These are phyloP conservation scores for Sacculina carcini DNA, from an alignment of 2,888 invertebrate genomes.

Conservation along the genomic window DNA sequence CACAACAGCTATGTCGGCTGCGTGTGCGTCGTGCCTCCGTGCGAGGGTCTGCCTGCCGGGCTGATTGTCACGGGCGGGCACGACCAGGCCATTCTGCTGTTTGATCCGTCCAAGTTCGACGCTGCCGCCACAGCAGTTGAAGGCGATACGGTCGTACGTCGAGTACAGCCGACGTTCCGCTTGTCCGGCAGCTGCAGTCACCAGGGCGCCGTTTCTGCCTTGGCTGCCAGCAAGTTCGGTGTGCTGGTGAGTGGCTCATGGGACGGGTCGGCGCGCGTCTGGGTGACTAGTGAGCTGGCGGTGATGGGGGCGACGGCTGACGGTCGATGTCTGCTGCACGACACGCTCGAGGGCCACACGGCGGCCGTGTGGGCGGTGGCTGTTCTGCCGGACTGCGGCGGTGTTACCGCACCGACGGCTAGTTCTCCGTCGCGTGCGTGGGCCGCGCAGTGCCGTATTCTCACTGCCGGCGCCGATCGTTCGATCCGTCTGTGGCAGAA, in stretches of 20 bases:
- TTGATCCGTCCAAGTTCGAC: constrained; percentile 38
- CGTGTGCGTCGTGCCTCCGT: constrained; percentile 46
- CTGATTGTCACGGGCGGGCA: constrained; percentile 68
- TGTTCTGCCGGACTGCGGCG: constrained; percentile 20
- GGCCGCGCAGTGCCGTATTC: too few species aligned
- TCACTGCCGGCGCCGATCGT: constrained; percentile 83
- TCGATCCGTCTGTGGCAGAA: constrained; percentile 56
- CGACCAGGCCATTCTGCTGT: constrained; percentile 56
- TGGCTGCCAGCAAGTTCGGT: constrained; percentile 22
- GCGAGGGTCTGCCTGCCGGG: constrained; percentile 39
- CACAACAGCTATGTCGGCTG: constrained; percentile 64
- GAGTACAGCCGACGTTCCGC: constrained; percentile 5
- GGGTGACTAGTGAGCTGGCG: constrained; percentile 10
- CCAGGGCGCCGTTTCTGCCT: constrained; percentile 24
- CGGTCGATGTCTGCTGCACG: too few species aligned
- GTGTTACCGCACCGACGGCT: constrained; percentile 25
- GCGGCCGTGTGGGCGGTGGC: constrained; percentile 60
- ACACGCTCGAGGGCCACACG: constrained; percentile 22
- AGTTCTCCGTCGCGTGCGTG: too few species aligned
- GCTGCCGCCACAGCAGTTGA: too few species aligned
- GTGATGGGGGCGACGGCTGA: too few species aligned
- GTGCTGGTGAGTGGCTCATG: constrained; percentile 38
- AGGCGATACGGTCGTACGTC: constrained; percentile 51
- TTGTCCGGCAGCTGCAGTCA: neutral
- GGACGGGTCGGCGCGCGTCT: constrained; percentile 11